phyloP scores from a whole-genome alignment of 1,140 invertebrate species.

The Temnothorax curvispinosus region DNA sequence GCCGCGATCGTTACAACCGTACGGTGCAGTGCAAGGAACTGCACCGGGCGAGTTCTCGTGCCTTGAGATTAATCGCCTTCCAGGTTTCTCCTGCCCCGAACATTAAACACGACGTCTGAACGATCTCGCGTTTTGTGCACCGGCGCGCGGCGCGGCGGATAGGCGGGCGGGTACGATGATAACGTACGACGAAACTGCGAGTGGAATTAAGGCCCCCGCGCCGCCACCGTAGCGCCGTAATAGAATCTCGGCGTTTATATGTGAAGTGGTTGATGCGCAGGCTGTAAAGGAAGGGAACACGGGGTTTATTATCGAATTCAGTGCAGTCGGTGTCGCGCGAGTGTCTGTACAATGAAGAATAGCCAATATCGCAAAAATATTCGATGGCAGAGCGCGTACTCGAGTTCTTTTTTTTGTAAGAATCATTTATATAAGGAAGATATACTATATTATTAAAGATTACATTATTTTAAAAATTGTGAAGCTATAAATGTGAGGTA shows the following conservation, averaged over 20 bases:
- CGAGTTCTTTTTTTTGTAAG: not conserved
- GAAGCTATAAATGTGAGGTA: not conserved
- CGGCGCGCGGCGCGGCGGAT: not conserved
- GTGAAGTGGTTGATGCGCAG: slow-evolving; percentile 40
- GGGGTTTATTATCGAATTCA: slow-evolving; percentile 46
- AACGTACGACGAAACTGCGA: slow-evolving; percentile 67
- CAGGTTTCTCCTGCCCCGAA: slow-evolving; percentile 41
- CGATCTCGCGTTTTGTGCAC: slow-evolving; percentile 66
- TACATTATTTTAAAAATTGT: not conserved
- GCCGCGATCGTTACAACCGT: slow-evolving; percentile 69
- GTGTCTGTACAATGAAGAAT: slow-evolving; percentile 8
- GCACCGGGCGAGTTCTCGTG: slow-evolving; percentile 56
- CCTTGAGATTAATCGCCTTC: slow-evolving; percentile 68
- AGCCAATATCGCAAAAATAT: not conserved
- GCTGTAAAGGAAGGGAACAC: slow-evolving; percentile 16
- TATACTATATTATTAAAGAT: no score
- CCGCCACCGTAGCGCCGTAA: slow-evolving; percentile 21
- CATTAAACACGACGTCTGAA: slow-evolving; percentile 72
- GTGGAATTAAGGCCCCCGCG: slow-evolving; percentile 63
- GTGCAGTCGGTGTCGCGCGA: not conserved
- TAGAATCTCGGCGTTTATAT: slow-evolving; percentile 61
- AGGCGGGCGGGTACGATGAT: slow-evolving; percentile 57
- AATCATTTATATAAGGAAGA: no score
- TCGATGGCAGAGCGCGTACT: no score
- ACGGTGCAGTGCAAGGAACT: slow-evolving; percentile 61